Evolutionary conservation across 2,888 invertebrate genomes (phyloP).

Genomic region (Xiphydria camelus): DNA sequence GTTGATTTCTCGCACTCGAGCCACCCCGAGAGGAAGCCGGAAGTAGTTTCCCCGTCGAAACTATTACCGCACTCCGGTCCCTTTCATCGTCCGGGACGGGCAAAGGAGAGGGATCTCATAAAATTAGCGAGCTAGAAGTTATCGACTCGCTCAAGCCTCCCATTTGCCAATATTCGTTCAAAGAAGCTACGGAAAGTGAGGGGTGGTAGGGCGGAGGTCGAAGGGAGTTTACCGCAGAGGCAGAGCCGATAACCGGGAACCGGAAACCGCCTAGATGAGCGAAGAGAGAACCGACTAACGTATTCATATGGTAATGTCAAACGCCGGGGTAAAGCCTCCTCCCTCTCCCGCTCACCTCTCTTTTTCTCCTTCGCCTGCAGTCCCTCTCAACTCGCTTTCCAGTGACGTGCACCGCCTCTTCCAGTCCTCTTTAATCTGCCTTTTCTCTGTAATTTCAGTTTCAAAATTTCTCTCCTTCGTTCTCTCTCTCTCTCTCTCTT

Average conservation of each 20-base stretch:
- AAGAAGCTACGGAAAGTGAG: neutral
- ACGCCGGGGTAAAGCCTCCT: slow-evolving; percentile 4
- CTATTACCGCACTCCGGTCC: too few species aligned
- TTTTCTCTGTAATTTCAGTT: slow-evolving; percentile 8
- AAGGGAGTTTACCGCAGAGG: slow-evolving; percentile 2
- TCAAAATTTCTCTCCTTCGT: neutral
- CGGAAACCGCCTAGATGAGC: slow-evolving; percentile 7
- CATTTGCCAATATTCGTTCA: slow-evolving; percentile 15
- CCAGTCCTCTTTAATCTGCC: slow-evolving; percentile 1
- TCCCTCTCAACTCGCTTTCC: too few species aligned
- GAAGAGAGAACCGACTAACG: slow-evolving; percentile 3
- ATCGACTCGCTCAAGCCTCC: slow-evolving; percentile 19
- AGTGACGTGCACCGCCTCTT: too few species aligned
- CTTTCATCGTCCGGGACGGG: too few species aligned
- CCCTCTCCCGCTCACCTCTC: neutral
- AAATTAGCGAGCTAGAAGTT: slow-evolving; percentile 36
- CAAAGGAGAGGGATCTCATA: slow-evolving; percentile 32
- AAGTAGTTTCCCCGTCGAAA: too few species aligned
- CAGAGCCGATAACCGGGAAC: slow-evolving; percentile 18
- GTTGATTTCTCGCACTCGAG: too few species aligned
- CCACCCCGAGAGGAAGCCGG: too few species aligned
- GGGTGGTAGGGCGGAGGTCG: too few species aligned
- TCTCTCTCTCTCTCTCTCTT: neutral
- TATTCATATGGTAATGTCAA: slow-evolving; percentile 9
- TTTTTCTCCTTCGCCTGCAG: neutral